Percentiles rank a stretch among this genome's conserved stretches.
phyloP scores from a whole-genome alignment of 1,140 invertebrate genomes.

The Penaeus chinensis region DNA sequence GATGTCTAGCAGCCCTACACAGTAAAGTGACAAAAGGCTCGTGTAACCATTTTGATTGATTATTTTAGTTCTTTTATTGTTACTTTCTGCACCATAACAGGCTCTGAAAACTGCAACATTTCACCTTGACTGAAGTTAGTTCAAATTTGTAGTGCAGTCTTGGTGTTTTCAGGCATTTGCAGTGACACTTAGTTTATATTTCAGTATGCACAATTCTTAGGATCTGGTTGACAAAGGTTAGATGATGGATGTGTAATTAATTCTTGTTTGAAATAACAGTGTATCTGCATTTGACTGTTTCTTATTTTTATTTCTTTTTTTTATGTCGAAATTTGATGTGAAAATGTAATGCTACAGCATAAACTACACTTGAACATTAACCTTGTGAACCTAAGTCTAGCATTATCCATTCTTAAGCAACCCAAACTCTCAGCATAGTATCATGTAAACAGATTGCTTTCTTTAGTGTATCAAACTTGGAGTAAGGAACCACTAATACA shows the following conservation, averaged over 20 bases:
- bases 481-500: constrained; percentile 41
- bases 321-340: neutral
- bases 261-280: neutral
- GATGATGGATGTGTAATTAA: too few species aligned
- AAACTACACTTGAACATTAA: constrained; percentile 17
- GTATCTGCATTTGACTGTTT: neutral
- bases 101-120: constrained; percentile 32
- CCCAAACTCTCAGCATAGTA: neutral
- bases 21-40: constrained; percentile 52
- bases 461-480: constrained; percentile 37
- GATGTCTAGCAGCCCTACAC: constrained; percentile 22
- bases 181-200: constrained; percentile 5
- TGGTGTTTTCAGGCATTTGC: too few species aligned
- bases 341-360: neutral
- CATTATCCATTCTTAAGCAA: too few species aligned
- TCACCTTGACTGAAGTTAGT: constrained; percentile 44
- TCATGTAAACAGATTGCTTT: neutral
- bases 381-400: too few species aligned
- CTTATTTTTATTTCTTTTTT: neutral
- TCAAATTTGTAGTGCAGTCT: neutral
- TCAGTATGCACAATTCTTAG: neutral
- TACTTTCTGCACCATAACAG: constrained; percentile 16
- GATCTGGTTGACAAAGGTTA: neutral
- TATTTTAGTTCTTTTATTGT: constrained; percentile 16
- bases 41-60: constrained; percentile 29